A percentile compares a stretch with the other conserved stretches of the same genome.
phyloP scores from a whole-genome alignment of 2,797 vertebrate species.

The Artibeus jamaicensis region DNA sequence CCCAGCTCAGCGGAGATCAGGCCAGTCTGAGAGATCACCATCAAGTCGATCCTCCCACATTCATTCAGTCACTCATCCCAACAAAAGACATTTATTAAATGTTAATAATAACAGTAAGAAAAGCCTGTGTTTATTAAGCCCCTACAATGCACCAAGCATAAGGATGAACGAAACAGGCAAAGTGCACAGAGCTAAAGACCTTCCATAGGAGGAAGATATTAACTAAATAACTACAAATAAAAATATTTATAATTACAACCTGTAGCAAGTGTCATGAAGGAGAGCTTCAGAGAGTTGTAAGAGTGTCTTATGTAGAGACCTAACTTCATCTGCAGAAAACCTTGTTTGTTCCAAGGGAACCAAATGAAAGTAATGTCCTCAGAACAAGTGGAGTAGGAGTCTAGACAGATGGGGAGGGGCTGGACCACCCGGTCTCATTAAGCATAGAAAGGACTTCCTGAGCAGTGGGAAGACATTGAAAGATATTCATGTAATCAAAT shows the following conservation, averaged over 20 bases:
- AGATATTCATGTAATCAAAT: background rate
- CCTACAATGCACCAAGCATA: background rate
- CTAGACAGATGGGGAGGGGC: background rate
- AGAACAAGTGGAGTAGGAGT: background rate
- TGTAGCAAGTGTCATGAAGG: background rate
- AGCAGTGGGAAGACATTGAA: background rate
- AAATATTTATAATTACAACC: background rate
- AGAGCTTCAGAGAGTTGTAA: background rate
- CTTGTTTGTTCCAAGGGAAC: background rate
- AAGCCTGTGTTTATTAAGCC: background rate
- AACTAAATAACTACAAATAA: background rate
- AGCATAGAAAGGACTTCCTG: background rate
- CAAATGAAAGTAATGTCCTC: background rate
- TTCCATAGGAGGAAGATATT: background rate
- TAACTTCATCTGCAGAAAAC: background rate
- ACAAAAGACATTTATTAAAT: background rate
- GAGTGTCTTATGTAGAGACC: background rate
- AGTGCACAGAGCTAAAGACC: background rate
- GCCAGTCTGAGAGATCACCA: background rate
- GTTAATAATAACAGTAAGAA: background rate
- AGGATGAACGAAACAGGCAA: background rate
- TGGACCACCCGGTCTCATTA: background rate
- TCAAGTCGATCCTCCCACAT: background rate
- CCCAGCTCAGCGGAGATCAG: conserved; percentile 32
- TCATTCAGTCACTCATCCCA: background rate